A percentile compares a stretch with the other conserved stretches of the same genome.
These are phyloP conservation scores for Zonitis immaculata DNA, from an alignment of 2,888 invertebrate species.

Conservation along the genomic window DNA sequence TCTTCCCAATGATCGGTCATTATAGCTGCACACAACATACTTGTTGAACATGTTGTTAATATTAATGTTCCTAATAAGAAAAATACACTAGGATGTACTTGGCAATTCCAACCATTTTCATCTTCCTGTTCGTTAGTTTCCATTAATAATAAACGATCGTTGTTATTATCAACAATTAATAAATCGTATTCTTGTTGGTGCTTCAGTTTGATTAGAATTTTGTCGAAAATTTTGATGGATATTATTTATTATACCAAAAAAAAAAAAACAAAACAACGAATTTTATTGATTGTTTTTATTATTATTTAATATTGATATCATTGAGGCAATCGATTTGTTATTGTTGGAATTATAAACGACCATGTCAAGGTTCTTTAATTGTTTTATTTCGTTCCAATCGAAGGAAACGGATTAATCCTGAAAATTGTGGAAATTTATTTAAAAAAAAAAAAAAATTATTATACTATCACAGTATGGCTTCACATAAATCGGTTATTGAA, in stretches of 20 bases:
- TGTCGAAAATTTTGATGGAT: constrained; percentile 7
- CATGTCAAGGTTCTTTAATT: not conserved
- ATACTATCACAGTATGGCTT: too few relatives aligned
- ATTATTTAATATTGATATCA: not conserved
- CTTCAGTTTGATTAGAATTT: constrained; percentile 41
- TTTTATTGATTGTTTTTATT: not conserved
- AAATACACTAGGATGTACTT: constrained; percentile 61
- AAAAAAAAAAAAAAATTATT: not conserved
- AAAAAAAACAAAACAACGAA: too few relatives aligned
- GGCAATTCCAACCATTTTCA: constrained; percentile 59
- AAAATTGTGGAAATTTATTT: too few relatives aligned
- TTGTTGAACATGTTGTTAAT: constrained; percentile 71
- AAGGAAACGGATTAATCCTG: not conserved
- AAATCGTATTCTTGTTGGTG: constrained; percentile 45
- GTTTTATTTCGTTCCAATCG: not conserved
- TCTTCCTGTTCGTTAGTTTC: constrained; percentile 54
- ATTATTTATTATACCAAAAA: too few relatives aligned
- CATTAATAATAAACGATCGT: constrained; percentile 49
- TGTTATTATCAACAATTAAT: constrained; percentile 40
- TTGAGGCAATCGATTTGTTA: constrained; percentile 9
- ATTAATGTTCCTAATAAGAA: constrained; percentile 62
- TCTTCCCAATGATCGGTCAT: constrained; percentile 92
- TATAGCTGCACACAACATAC: constrained; percentile 77
- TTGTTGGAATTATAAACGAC: not conserved
- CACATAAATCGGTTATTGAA: too few relatives aligned